Base-by-base conservation (phyloP, 2,888 invertebrate genomes). In the Amorpha juglandis region DNA sequence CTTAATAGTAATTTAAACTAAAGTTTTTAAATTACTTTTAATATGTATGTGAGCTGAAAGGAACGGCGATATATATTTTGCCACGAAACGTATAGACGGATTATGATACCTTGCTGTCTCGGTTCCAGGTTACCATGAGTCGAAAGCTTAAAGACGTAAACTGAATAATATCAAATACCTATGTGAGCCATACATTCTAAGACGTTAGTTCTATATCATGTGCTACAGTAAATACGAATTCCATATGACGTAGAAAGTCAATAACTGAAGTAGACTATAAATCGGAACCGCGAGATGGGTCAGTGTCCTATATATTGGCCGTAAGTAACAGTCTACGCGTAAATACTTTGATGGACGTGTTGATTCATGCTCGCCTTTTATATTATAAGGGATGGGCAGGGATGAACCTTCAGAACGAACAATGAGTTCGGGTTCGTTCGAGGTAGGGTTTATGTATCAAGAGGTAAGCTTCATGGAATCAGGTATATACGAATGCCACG, bases 221-320 rank as follows among this genome's bases (percentile, higher is more conserved):
- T 38, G 38, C 27, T 27, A 27, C 27, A 3, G 42, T 38, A 45
- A 62, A 62, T 21, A 27, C 47, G 0, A 19, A 62, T 27, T 21
- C 0, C 9, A 21, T 19, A 69, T 48, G 68, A 75, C 67, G 67
- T 62, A 67, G 50, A 68, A 73, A 73, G 72, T 70, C 73, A 79
- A 78, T 81, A 45, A 76, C 74, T 77, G 79, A 79, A 78, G 82
- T 69, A 63, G 75, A 68, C 70, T 73, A 82, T 81, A 83, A 86
- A 87, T 87, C 81, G 79, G 76, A 81, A 80, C 79, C 78, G 72
- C 75, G 76, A 78, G 79, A 83, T 80, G 78, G 89, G 86, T 89
- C 91, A 90, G 75, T 82, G 89, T 82, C 84, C 91, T 85, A 74
- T 84, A 81, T 79, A 84, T 82, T 86, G 81, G 81, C 78, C 84